phyloP scores from a whole-genome alignment of 2,888 invertebrate species.

The Drosophila stalkeri region DNA sequence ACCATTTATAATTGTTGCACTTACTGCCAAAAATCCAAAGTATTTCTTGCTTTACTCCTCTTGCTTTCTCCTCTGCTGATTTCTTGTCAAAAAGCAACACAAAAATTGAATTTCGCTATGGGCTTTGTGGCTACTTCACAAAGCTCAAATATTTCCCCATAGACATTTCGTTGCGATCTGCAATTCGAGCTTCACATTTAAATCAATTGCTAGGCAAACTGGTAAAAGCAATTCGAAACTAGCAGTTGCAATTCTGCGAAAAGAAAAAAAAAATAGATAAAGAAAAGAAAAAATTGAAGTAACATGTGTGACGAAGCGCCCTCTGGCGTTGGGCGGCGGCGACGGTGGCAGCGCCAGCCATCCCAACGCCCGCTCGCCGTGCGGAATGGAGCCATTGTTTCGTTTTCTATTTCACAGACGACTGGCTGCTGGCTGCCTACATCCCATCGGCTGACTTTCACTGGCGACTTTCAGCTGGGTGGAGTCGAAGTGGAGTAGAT shows the following conservation, averaged over 20 bases:
- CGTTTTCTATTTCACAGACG: conserved; percentile 79
- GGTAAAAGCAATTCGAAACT: conserved; percentile 23
- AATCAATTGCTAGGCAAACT: conserved; percentile 50
- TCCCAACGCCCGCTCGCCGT: neutral
- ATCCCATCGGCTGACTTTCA: conserved; percentile 61
- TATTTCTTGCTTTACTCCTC: neutral
- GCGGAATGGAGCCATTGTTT: conserved; percentile 59
- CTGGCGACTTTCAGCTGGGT: conserved; percentile 59
- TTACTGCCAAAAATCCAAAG: neutral
- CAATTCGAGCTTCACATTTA: conserved; percentile 24
- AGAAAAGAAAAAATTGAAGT: conserved; percentile 56
- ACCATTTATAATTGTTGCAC: neutral
- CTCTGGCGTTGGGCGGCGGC: conserved; percentile 47
- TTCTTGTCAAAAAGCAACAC: neutral
- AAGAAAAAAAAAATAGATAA: conserved; percentile 19
- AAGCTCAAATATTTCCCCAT: conserved; percentile 24
- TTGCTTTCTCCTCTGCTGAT: conserved; percentile 13
- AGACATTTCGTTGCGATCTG: conserved; percentile 29
- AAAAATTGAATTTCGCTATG: conserved; percentile 17
- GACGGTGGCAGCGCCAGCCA: neutral
- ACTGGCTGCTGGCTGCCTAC: conserved; percentile 61
- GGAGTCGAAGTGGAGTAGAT: conserved; percentile 5
- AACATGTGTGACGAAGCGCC: conserved; percentile 72
- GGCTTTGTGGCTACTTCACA: conserved; percentile 27
- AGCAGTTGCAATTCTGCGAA: conserved; percentile 39